Percentiles rank a stretch among this genome's conserved stretches.
Evolutionary conservation across 2,797 vertebrate species (phyloP).

Genomic region (Bradypodion pumilum): DNA sequence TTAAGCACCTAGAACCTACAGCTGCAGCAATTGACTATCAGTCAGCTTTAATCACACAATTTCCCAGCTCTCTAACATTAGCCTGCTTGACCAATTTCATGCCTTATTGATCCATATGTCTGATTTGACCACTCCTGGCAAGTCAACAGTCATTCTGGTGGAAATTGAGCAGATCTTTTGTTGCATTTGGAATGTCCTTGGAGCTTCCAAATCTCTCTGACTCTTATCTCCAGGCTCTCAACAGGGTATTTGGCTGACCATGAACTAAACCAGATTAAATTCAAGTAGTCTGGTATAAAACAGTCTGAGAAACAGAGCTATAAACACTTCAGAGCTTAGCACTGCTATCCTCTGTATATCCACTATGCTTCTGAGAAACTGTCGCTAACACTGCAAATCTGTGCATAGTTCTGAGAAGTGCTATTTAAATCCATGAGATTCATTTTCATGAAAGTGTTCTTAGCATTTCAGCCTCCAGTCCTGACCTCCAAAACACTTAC

Average conservation of each 20-base stretch:
- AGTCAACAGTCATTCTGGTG: neutral
- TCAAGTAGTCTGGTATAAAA: neutral
- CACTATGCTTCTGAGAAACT: neutral
- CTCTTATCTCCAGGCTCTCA: neutral
- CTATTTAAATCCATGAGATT: neutral
- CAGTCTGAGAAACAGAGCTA: neutral
- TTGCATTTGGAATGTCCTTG: neutral
- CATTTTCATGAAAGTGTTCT: neutral
- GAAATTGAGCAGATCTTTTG: too few relatives aligned
- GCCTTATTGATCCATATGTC: too few relatives aligned
- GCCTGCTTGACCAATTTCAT: neutral
- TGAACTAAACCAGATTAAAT: neutral
- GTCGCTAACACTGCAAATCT: neutral
- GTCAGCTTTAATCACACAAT: neutral
- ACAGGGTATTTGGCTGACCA: neutral
- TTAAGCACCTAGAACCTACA: too few relatives aligned
- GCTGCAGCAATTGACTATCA: too few relatives aligned
- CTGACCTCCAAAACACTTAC: neutral
- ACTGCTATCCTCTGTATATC: neutral
- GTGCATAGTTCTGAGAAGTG: neutral
- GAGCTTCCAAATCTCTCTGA: neutral
- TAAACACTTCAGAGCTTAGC: neutral
- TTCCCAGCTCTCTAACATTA: neutral
- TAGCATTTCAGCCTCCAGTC: neutral
- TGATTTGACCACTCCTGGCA: too few relatives aligned